phyloP scores from a whole-genome alignment of 2,797 vertebrate genomes.

The Sebastes reedi region DNA sequence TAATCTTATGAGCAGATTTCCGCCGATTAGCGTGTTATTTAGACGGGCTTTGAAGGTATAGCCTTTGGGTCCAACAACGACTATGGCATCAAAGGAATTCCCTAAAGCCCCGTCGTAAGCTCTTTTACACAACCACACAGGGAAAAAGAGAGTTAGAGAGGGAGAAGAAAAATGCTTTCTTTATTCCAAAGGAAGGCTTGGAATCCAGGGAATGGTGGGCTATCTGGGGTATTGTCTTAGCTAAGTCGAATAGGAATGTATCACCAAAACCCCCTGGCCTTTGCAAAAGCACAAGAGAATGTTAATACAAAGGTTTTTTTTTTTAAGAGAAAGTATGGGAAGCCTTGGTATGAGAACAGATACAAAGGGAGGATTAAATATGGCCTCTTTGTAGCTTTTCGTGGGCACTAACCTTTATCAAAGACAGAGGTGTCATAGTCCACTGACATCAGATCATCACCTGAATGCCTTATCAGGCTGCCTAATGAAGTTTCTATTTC shows the following conservation, averaged over 20 bases:
- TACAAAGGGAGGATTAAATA: constrained; percentile 58
- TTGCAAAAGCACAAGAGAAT: constrained; percentile 58
- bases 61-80: constrained; percentile 66
- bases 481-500: constrained; percentile 54
- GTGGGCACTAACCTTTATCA: constrained; percentile 62
- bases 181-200: constrained; percentile 63
- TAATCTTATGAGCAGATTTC: constrained; percentile 82
- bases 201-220: constrained; percentile 67
- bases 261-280: constrained; percentile 58
- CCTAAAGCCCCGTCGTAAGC: constrained; percentile 77
- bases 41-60: constrained; percentile 78
- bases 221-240: constrained; percentile 75
- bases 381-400: constrained; percentile 45
- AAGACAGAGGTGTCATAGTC: constrained; percentile 57
- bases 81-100: constrained; percentile 70
- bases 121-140: constrained; percentile 69
- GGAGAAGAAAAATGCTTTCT: constrained; percentile 61
- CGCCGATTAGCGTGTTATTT: constrained; percentile 81
- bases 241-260: constrained; percentile 71
- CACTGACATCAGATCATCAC: constrained; percentile 43
- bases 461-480: constrained; percentile 49
- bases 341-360: constrained; percentile 36
- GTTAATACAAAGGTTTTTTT: constrained; percentile 51
- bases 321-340: constrained; percentile 34
- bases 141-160: constrained; percentile 24